phyloP scores from a whole-genome alignment of 2,113 vertebrate species.

The Phainopepla nitens region DNA sequence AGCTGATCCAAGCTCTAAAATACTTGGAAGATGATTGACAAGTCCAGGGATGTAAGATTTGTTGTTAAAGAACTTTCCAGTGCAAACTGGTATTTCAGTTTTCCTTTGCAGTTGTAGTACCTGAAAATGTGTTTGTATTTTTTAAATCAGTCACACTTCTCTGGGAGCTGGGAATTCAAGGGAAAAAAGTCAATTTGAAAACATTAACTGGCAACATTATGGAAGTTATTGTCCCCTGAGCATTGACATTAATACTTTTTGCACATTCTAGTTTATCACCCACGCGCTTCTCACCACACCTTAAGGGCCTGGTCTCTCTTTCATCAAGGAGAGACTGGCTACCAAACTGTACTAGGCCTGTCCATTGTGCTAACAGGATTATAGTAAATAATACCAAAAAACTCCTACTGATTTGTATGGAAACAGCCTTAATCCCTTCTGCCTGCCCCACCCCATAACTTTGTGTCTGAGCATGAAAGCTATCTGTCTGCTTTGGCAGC shows the following conservation, averaged over 20 bases:
- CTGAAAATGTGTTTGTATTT: not conserved
- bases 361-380: not conserved
- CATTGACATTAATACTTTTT: not conserved
- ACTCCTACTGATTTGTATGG: not conserved
- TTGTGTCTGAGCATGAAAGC: not conserved
- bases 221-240: not conserved
- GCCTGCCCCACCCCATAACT: slow-evolving; percentile 4
- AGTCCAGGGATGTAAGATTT: not conserved
- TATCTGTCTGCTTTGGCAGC: slow-evolving; percentile 20
- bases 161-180: not conserved
- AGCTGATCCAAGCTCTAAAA: not conserved
- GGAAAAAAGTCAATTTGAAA: not conserved
- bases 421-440: slow-evolving; percentile 15
- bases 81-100: not conserved
- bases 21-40: not conserved
- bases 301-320: not conserved
- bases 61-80: not conserved
- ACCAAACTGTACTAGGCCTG: not conserved
- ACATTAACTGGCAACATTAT: not conserved
- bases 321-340: not conserved
- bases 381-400: not conserved
- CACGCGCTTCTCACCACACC: slow-evolving; percentile 45
- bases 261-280: not conserved
- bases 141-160: not conserved
- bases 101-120: not conserved